Conservation (phyloP, 2,888 invertebrate species). For the Hydriomena furcata region DNA sequence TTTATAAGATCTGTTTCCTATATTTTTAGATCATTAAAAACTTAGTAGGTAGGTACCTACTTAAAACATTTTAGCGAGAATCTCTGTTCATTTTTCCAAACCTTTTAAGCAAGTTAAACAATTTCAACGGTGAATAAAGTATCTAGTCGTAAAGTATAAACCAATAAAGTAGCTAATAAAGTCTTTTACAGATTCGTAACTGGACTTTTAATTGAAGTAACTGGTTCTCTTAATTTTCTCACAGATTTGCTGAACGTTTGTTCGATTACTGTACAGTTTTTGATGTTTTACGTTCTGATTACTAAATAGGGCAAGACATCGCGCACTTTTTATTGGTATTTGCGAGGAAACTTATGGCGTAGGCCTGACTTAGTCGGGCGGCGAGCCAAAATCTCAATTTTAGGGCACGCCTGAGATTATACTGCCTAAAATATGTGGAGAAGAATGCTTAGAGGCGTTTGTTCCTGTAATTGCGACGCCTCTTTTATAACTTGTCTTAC, state of each 20-base stretch:
- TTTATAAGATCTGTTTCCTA: constrained; percentile 3
- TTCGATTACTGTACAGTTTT: not conserved
- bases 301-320: constrained; percentile 26
- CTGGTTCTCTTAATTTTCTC: constrained; percentile 15
- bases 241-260: not conserved
- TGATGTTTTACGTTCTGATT: constrained; percentile 12
- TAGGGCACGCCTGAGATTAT: constrained; percentile 35
- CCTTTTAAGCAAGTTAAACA: constrained; percentile 13
- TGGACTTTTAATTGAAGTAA: constrained; percentile 20
- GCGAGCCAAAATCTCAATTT: constrained; percentile 40
- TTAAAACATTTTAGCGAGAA: not conserved
- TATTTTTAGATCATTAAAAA: constrained; percentile 5
- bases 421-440: constrained; percentile 27
- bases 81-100: constrained; percentile 7
- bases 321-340: constrained; percentile 36
- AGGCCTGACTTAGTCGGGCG: constrained; percentile 40
- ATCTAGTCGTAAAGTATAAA: constrained; percentile 12
- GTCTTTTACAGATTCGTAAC: constrained; percentile 18
- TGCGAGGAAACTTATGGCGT: constrained; percentile 39
- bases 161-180: constrained; percentile 13
- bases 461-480: constrained; percentile 23
- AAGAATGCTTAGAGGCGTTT: constrained; percentile 21
- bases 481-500: constrained; percentile 26
- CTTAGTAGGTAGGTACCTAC: too few relatives aligned
- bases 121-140: constrained; percentile 13